These are phyloP conservation scores for Hypomecis punctinalis DNA, from an alignment of 2,888 invertebrate genomes.

Conservation along the genomic window DNA sequence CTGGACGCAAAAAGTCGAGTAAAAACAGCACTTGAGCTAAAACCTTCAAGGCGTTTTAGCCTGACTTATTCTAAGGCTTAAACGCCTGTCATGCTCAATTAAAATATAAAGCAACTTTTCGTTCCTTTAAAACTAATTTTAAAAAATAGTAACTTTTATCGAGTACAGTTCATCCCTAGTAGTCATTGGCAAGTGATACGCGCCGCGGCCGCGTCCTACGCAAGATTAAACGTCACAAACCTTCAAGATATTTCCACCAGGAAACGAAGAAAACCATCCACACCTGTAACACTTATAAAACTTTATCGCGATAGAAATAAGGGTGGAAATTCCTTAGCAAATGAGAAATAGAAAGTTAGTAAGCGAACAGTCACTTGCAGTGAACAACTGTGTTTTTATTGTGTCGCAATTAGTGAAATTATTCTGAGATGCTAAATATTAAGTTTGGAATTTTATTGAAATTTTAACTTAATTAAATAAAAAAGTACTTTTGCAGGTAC, in stretches of 20 bases:
- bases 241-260: slow-evolving; percentile 69
- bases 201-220: slow-evolving; percentile 78
- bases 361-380: slow-evolving; percentile 69
- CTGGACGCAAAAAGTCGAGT: too few species aligned
- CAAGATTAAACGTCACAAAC: slow-evolving; percentile 85
- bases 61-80: too few species aligned
- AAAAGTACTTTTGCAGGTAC: not conserved
- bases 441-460: slow-evolving; percentile 26
- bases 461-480: slow-evolving; percentile 6
- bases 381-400: slow-evolving; percentile 59
- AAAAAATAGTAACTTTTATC: slow-evolving; percentile 28
- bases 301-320: slow-evolving; percentile 48
- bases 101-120: too few species aligned
- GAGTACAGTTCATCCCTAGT: slow-evolving; percentile 55
- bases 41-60: too few species aligned
- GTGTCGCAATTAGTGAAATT: slow-evolving; percentile 57
- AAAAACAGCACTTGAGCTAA: too few species aligned
- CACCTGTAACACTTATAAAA: slow-evolving; percentile 46
- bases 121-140: too few species aligned
- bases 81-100: too few species aligned
- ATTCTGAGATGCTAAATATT: slow-evolving; percentile 39
- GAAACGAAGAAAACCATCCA: slow-evolving; percentile 51
- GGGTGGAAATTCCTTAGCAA: slow-evolving; percentile 42
- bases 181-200: slow-evolving; percentile 76
- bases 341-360: slow-evolving; percentile 43